Conservation (phyloP, 2,888 invertebrate species). For the Cryptocephalus moraei region DNA sequence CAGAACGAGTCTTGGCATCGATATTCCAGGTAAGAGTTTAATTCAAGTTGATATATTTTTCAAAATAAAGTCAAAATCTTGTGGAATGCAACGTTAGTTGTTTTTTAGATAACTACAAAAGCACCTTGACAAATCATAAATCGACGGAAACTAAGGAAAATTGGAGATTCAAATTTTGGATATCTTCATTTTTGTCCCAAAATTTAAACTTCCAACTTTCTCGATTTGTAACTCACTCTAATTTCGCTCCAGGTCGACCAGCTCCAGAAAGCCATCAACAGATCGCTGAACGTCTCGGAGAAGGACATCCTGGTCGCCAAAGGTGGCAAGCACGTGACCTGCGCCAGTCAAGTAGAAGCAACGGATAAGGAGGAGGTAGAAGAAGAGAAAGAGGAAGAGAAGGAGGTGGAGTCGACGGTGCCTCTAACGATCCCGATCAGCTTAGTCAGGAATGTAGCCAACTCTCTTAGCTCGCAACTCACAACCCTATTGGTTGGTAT, state of each 20-base stretch:
- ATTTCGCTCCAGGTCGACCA: slow-evolving; percentile 39
- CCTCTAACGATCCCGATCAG: slow-evolving; percentile 51
- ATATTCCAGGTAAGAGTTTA: slow-evolving; percentile 42
- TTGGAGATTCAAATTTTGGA: no score
- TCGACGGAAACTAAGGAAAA: no score
- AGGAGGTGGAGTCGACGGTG: not conserved
- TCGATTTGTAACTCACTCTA: not conserved
- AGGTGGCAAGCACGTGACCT: slow-evolving; percentile 34
- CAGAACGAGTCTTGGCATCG: slow-evolving; percentile 59
- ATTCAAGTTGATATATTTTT: no score
- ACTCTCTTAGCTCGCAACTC: slow-evolving; percentile 53
- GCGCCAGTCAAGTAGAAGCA: slow-evolving; percentile 31
- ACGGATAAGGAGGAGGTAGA: not conserved
- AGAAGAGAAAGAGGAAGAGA: slow-evolving; percentile 35
- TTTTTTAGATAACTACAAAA: no score
- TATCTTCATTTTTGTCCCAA: no score
- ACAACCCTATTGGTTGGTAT: slow-evolving; percentile 55
- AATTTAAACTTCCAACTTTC: no score
- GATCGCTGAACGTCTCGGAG: slow-evolving; percentile 46
- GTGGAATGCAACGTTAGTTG: no score
- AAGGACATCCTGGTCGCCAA: slow-evolving; percentile 44
- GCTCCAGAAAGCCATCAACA: slow-evolving; percentile 46
- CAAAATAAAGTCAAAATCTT: no score
- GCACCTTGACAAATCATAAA: no score
- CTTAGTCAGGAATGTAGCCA: slow-evolving; percentile 52